Base-by-base conservation (phyloP, 2,888 invertebrate genomes). In the Leptopilina myrica region DNA sequence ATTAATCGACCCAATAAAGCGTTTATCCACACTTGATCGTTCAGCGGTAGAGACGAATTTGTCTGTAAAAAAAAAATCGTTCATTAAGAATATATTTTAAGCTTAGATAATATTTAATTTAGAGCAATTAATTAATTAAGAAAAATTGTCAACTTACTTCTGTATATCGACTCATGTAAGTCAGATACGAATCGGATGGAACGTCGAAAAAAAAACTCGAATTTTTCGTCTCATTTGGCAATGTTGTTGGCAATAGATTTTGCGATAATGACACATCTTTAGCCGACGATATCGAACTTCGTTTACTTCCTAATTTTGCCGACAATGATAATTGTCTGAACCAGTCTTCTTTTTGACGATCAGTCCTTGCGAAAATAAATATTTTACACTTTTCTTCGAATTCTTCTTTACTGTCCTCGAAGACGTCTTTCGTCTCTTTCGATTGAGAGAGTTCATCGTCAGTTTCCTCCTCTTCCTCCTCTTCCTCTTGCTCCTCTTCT, bases 331-430 rank as follows among this genome's bases (percentile, higher is more conserved):
- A 88, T 8, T 94, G 92, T 76, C 94, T 92, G 84, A 91, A 94
- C 98, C 98, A 98, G 87, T 97, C 96, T 91, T 97, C 97, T 91
- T 98, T 98, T 88, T 98, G 97, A 76, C 97, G 93, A 85, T 96
- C 96, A n/a, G 97, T 96, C 80, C 98, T 93, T 5, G 96, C 95
- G 91, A 96, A 96, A 79, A 96, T 90, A 88, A 93, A 94, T 80
- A 95, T 86, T 84, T 89, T 89, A 26, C 85, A 84, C 83, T 88
- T 88, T 9, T 87, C 87, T 3, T 87, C 86, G 8, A 87, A 83
- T 62, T 87, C 85, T 5, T 88, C 88, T 76, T 86, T 85, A 80
- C 89, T 88, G 84, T 91, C 90, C 76, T 87, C 87, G 79, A 88
- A 89, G 79, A 88, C 82, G 76, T 88, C 89, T 78, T 84, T 89